Evolutionary conservation across 2,888 invertebrate species (phyloP).

Genomic region (Zygothrica quintamaculata): DNA sequence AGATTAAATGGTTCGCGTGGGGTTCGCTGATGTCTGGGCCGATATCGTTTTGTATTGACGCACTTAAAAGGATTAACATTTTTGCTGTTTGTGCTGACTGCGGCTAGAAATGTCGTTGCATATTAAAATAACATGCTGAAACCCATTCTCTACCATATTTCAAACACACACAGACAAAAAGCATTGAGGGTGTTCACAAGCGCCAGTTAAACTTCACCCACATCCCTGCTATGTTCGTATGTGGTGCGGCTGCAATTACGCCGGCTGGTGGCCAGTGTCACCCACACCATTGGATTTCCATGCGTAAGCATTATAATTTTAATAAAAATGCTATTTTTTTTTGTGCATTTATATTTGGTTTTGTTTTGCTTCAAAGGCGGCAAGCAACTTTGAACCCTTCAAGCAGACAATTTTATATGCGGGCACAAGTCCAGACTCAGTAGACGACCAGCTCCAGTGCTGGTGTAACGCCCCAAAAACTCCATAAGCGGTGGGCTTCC

Average conservation of each 20-base stretch:
- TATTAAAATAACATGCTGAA: slow-evolving; percentile 56
- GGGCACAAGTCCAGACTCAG: slow-evolving; percentile 24
- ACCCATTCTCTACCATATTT: slow-evolving; percentile 29
- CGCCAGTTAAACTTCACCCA: slow-evolving; percentile 4
- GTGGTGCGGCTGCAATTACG: slow-evolving; percentile 41
- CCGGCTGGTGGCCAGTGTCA: slow-evolving; percentile 39
- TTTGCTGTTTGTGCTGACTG: slow-evolving; percentile 72
- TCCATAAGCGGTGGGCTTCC: slow-evolving; percentile 47
- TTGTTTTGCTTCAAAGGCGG: slow-evolving; percentile 49
- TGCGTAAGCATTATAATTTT: slow-evolving; percentile 74
- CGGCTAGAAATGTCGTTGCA: slow-evolving; percentile 45
- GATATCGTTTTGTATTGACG: slow-evolving; percentile 41
- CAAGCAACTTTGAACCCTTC: slow-evolving; percentile 66
- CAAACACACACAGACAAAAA: slow-evolving; percentile 38
- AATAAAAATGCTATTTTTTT: slow-evolving; percentile 65
- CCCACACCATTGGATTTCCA: slow-evolving; percentile 31
- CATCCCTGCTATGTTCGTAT: slow-evolving; percentile 1
- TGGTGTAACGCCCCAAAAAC: slow-evolving; percentile 11
- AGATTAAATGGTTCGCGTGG: slow-evolving; percentile 59
- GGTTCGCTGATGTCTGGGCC: slow-evolving; percentile 52
- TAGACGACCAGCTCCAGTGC: slow-evolving; percentile 6
- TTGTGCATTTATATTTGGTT: slow-evolving; percentile 17
- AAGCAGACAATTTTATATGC: slow-evolving; percentile 51
- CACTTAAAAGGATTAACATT: slow-evolving; percentile 79
- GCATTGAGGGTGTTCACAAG: slow-evolving; percentile 18